A percentile compares a stretch with the other conserved stretches of the same genome.
These are phyloP conservation scores for Oenanthe melanoleuca DNA, from an alignment of 2,113 vertebrate species.

Conservation along the genomic window DNA sequence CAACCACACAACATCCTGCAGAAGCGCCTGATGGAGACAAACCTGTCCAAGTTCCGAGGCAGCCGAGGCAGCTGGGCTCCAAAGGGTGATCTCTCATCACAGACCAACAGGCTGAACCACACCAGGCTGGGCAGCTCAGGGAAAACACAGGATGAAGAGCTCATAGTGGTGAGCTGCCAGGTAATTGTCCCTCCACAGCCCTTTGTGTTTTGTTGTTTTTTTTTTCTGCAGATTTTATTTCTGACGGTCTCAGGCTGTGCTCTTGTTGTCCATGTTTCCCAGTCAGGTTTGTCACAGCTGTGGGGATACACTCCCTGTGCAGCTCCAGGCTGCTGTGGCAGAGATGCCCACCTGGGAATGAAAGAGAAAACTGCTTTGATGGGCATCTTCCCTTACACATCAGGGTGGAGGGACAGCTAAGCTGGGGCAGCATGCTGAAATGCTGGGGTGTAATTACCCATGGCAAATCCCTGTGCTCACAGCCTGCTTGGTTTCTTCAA, in stretches of 20 bases:
- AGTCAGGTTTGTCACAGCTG: neutral
- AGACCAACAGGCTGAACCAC: conserved; percentile 68
- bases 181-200: conserved; percentile 58
- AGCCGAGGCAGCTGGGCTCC: conserved; percentile 70
- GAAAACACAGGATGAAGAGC: conserved; percentile 75
- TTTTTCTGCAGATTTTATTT: neutral
- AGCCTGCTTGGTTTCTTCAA: neutral
- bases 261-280: neutral
- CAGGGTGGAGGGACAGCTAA: neutral
- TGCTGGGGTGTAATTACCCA: neutral
- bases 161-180: conserved; percentile 83
- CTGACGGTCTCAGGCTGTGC: neutral
- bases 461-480: neutral
- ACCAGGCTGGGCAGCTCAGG: conserved; percentile 62
- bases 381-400: neutral
- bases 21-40: conserved; percentile 86
- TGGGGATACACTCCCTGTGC: neutral
- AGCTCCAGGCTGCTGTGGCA: neutral
- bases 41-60: conserved; percentile 79
- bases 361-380: neutral
- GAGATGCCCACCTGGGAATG: neutral
- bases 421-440: neutral
- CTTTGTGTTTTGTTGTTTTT: fast-evolving
- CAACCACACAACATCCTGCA: conserved; percentile 90
- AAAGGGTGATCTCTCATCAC: conserved; percentile 52